Evolutionary conservation across 2,888 invertebrate species (phyloP).

Genomic region (Periphyllus acericola): DNA sequence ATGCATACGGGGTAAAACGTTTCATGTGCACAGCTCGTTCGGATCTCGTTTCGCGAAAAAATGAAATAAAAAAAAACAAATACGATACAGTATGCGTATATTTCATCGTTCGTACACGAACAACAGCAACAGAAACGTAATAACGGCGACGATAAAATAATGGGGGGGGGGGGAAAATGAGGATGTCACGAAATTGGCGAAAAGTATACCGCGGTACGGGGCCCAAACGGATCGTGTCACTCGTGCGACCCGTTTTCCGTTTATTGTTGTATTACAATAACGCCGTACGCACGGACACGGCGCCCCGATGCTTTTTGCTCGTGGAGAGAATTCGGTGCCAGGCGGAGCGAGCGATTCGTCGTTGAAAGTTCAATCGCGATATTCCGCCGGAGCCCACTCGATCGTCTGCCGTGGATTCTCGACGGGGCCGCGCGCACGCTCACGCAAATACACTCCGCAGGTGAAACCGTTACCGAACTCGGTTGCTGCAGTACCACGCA

Average conservation of each 20-base stretch:
- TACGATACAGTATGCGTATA: background rate
- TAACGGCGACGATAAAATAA: background rate
- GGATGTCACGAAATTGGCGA: conserved; percentile 40
- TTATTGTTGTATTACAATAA: conserved; percentile 8
- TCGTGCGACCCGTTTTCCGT: conserved; percentile 36
- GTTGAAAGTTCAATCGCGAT: conserved; percentile 46
- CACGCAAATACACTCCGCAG: background rate
- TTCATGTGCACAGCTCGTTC: conserved; percentile 16
- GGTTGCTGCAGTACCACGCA: background rate
- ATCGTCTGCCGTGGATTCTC: conserved; percentile 27
- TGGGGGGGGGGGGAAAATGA: background rate
- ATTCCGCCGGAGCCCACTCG: conserved; percentile 40
- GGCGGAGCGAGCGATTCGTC: conserved; percentile 53
- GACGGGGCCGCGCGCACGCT: background rate
- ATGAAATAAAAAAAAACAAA: background rate
- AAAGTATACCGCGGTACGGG: background rate
- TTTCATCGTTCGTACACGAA: background rate
- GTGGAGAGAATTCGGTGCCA: conserved; percentile 56
- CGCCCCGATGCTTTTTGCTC: conserved; percentile 22
- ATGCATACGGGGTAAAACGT: conserved; percentile 4
- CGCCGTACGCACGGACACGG: background rate
- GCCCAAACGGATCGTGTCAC: conserved; percentile 29
- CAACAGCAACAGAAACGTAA: background rate
- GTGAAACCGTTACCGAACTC: background rate
- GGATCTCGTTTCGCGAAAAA: conserved; percentile 1